These are phyloP conservation scores for Ephestia elutella DNA, from an alignment of 1,140 invertebrate species.

Conservation along the genomic window DNA sequence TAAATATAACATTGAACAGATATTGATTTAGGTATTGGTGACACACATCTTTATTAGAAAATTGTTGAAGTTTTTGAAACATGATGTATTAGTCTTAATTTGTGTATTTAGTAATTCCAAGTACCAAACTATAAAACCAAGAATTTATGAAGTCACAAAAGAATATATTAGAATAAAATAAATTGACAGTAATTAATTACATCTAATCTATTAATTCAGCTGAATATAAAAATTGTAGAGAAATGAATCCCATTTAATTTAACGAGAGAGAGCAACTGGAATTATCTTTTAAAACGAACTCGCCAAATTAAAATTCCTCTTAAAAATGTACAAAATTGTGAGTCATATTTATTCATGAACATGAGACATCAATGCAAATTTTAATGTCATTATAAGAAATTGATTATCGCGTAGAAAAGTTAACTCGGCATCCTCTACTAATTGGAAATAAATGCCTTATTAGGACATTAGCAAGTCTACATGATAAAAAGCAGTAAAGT, in stretches of 20 bases:
- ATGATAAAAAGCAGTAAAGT: neutral
- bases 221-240: no score
- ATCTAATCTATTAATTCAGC: no score
- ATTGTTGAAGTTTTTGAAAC: neutral
- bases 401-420: constrained; percentile 13
- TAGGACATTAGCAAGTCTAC: constrained; percentile 1
- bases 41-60: constrained; percentile 14
- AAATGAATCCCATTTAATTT: no score
- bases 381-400: neutral
- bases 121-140: no score
- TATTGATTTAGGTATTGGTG: constrained; percentile 7
- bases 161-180: no score
- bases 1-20: constrained; percentile 18
- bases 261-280: no score
- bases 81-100: neutral
- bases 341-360: neutral
- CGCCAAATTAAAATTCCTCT: neutral
- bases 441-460: neutral
- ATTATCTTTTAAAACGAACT: no score
- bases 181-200: no score
- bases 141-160: no score
- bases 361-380: neutral
- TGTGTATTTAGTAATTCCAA: no score
- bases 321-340: neutral
- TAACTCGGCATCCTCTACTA: neutral